phyloP scores from a whole-genome alignment of 2,113 vertebrate species.

The Alosa alosa region DNA sequence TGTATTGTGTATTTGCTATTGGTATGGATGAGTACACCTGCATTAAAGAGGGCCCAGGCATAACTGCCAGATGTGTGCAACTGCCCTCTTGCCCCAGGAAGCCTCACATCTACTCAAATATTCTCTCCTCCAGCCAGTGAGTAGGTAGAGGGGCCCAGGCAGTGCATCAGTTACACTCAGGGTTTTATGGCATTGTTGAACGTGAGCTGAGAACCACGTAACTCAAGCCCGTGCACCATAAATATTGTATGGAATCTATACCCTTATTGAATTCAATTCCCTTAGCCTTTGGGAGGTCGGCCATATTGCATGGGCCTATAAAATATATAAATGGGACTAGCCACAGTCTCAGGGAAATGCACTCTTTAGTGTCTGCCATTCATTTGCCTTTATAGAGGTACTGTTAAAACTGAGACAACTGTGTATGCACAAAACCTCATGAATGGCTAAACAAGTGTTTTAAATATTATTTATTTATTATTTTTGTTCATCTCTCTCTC shows the following conservation, averaged over 20 bases:
- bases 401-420: background rate
- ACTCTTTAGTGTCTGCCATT: background rate
- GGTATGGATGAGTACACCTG: too few relatives aligned
- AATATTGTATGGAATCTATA: slow-evolving; percentile 2
- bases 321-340: background rate
- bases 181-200: background rate
- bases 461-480: background rate
- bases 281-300: background rate
- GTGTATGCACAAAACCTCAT: background rate
- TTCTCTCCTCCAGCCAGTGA: background rate
- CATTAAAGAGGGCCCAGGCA: background rate
- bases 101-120: background rate
- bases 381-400: background rate
- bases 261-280: background rate
- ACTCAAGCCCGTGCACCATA: background rate
- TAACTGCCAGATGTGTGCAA: background rate
- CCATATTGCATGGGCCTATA: background rate
- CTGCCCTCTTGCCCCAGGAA: background rate
- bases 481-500: background rate
- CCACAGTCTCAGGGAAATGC: background rate
- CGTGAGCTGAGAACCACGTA: background rate
- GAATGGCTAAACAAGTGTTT: too few relatives aligned
- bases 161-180: background rate
- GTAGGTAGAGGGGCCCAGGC: background rate
- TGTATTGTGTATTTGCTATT: too few relatives aligned